These are phyloP conservation scores for Aptenodytes forsteri DNA, from an alignment of 2,113 vertebrate species.

Conservation along the genomic window DNA sequence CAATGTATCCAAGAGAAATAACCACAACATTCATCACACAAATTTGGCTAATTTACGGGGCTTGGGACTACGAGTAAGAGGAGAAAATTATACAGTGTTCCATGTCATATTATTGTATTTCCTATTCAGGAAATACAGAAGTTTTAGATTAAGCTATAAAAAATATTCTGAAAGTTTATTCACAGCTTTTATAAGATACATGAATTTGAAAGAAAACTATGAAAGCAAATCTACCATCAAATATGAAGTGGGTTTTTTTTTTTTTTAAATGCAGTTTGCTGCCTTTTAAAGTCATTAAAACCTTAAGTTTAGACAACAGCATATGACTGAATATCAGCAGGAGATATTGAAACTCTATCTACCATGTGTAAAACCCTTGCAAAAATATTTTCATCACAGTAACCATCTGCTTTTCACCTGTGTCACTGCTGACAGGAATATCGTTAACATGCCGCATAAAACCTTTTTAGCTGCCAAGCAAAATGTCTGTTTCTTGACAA, in stretches of 20 bases:
- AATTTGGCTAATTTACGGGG: neutral
- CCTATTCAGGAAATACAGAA: neutral
- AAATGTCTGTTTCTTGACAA: slow-evolving; percentile 54
- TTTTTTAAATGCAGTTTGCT: neutral
- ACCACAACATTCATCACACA: neutral
- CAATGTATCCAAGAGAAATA: neutral
- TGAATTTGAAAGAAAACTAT: neutral
- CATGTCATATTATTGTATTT: neutral
- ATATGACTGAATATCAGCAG: neutral
- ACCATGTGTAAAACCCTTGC: neutral
- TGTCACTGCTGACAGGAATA: slow-evolving; percentile 1
- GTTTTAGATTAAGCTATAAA: neutral
- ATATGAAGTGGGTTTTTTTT: neutral
- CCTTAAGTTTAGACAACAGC: slow-evolving; percentile 16
- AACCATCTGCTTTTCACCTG: slow-evolving; percentile 52
- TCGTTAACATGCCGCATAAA: slow-evolving; percentile 18
- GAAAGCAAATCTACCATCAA: neutral
- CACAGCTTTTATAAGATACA: neutral
- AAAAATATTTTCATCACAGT: neutral
- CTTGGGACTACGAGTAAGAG: neutral
- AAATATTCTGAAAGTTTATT: neutral
- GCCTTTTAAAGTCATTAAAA: slow-evolving; percentile 18
- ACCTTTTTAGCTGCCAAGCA: slow-evolving; percentile 45
- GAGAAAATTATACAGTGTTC: neutral
- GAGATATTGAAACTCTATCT: neutral